A percentile compares a stretch with the other conserved stretches of the same genome.
phyloP scores from a whole-genome alignment of 2,888 invertebrate genomes.

The Hydrotaea diabolus region DNA sequence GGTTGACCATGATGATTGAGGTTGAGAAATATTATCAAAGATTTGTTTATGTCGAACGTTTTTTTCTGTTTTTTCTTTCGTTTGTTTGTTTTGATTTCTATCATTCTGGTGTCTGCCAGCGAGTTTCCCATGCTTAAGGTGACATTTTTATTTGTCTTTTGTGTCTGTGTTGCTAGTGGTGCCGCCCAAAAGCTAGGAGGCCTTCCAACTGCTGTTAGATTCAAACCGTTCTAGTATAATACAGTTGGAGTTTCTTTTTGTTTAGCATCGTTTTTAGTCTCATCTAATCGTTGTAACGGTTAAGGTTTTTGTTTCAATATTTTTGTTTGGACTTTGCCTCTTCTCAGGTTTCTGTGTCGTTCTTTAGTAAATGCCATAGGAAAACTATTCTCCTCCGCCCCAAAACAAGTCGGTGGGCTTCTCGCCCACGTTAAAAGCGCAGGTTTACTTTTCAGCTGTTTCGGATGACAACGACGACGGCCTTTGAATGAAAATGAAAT shows the following conservation, averaged over 20 bases:
- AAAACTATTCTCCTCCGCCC: background rate
- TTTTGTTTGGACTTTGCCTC: constrained; percentile 29
- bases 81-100: constrained; percentile 35
- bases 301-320: background rate
- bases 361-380: background rate
- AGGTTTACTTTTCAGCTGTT: too few species aligned
- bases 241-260: background rate
- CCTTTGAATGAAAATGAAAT: constrained; percentile 60
- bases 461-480: background rate
- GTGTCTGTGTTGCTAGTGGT: constrained; percentile 8
- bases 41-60: constrained; percentile 14
- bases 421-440: background rate
- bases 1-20: constrained; percentile 67
- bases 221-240: background rate
- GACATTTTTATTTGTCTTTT: constrained; percentile 53
- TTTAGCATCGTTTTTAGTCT: constrained; percentile 37
- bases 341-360: background rate
- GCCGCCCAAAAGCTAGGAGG: background rate
- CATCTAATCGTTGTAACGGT: constrained; percentile 41
- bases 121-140: constrained; percentile 58
- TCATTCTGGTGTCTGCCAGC: background rate
- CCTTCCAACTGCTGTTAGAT: constrained; percentile 3
- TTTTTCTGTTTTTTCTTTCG: too few species aligned
- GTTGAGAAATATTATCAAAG: constrained; percentile 57
- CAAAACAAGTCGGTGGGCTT: background rate